These are phyloP conservation scores for Cryptotis parvus DNA, from an alignment of 2,113 vertebrate species.

Conservation along the genomic window DNA sequence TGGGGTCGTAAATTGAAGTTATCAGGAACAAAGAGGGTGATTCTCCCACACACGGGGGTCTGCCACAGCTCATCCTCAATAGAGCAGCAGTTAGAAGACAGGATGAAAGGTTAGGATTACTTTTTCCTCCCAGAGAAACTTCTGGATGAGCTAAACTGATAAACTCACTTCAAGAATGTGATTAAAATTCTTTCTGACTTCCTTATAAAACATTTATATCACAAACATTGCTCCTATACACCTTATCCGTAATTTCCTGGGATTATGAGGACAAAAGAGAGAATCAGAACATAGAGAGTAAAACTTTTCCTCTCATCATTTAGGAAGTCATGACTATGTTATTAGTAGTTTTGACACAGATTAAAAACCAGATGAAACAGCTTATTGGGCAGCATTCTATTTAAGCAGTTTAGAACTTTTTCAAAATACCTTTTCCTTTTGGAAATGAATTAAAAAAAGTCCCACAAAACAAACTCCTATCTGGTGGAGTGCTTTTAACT, in stretches of 20 bases:
- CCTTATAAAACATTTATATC: slow-evolving; percentile 39
- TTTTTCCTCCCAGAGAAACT: not conserved
- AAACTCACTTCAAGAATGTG: not conserved
- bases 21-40: slow-evolving; percentile 9
- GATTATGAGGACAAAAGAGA: slow-evolving; percentile 49
- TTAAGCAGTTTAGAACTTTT: slow-evolving; percentile 29
- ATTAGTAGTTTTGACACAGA: slow-evolving; percentile 44
- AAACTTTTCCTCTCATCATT: slow-evolving; percentile 27
- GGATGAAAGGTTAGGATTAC: too few relatives aligned
- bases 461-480: not conserved
- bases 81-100: not conserved
- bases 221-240: slow-evolving; percentile 27
- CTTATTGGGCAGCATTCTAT: slow-evolving; percentile 46
- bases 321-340: slow-evolving; percentile 51
- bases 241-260: slow-evolving; percentile 69
- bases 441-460: not conserved
- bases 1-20: not conserved
- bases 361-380: slow-evolving; percentile 62
- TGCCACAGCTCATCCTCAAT: not conserved
- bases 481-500: slow-evolving; percentile 47
- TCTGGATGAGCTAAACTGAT: slow-evolving; percentile 26
- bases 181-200: slow-evolving; percentile 47
- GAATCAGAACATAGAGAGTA: slow-evolving; percentile 1
- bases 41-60: not conserved
- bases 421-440: slow-evolving; percentile 36